Evolutionary conservation across 2,888 invertebrate species (phyloP), one percentile per base, ranked within the genome.

Genomic region (Dichetophora obliterata): DNA sequence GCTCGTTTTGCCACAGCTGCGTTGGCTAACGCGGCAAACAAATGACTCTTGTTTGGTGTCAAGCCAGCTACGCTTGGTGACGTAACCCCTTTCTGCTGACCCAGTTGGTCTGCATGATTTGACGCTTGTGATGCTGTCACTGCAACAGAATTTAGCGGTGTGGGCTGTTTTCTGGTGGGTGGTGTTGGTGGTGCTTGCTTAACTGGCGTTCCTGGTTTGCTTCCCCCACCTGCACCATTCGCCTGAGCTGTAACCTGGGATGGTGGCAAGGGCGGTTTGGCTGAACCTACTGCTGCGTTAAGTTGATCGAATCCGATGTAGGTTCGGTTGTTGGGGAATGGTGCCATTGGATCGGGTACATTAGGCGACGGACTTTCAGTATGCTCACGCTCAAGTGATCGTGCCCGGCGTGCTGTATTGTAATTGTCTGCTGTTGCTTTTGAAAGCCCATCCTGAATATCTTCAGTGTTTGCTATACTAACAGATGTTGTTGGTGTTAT

Each of bases 291-390:
- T 76, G 59, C 76, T 8, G 78, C 78, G 63, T 84, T 87, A 6
- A 87, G 72, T 79, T 85, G 83, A 70, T 89, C 89, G 75, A 88
- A 88, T n/a, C 88, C 88, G 75, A 89, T 82, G 75, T 89, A 89
- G 69, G 84, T 85, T 74, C 89, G 85, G 80, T 88, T 88, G n/a
- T 85, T 85, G 3, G 89, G 89, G 81, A 89, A 89, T 22, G 89
- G 87, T 22, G 84, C 82, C 89, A 89, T 89, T 5, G 89, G 86
- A 80, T 87, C 87, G 43, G 89, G 89, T 81, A 89, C 82, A 73
- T 86, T 83, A 5, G 89, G 88, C 11, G 88, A 87, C 3, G 89
- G 89, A 76, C 87, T 88, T 31, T 86, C 86, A 9, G 86, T 85
- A 50, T 83, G 84, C 68, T 87, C 87, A 9, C 86, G 83, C 75